phyloP scores from a whole-genome alignment of 2,888 invertebrate species.

The Orchesellides sinensis region DNA sequence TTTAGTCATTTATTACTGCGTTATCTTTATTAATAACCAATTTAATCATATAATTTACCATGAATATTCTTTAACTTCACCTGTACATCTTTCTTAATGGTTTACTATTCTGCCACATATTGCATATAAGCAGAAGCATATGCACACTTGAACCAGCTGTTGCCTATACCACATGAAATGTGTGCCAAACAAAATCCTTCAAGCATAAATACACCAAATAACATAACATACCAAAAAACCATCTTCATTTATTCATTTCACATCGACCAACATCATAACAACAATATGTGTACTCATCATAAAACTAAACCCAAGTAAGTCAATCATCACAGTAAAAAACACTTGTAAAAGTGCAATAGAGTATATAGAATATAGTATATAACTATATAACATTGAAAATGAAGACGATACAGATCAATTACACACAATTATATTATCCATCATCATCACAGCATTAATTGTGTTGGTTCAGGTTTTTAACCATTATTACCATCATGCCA shows the following conservation, averaged over 20 bases:
- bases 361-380: no score
- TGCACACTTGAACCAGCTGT: slow-evolving; percentile 14
- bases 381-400: no score
- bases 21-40: background rate
- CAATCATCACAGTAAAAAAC: background rate
- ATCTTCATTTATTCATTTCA: background rate
- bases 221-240: no score
- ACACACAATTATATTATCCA: no score
- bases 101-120: background rate
- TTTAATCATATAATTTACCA: no score
- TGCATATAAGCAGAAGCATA: background rate
- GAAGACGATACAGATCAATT: no score
- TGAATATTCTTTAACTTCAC: no score
- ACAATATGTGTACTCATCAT: background rate
- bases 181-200: slow-evolving; percentile 23
- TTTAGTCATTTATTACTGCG: background rate
- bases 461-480: no score
- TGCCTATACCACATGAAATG: slow-evolving; percentile 5
- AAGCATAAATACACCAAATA: no score
- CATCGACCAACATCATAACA: background rate
- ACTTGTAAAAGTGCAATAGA: background rate
- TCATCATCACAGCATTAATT: no score
- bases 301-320: background rate
- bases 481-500: no score
- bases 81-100: background rate